phyloP scores from a whole-genome alignment of 2,797 vertebrate species.

The Buphagus erythrorhynchus region DNA sequence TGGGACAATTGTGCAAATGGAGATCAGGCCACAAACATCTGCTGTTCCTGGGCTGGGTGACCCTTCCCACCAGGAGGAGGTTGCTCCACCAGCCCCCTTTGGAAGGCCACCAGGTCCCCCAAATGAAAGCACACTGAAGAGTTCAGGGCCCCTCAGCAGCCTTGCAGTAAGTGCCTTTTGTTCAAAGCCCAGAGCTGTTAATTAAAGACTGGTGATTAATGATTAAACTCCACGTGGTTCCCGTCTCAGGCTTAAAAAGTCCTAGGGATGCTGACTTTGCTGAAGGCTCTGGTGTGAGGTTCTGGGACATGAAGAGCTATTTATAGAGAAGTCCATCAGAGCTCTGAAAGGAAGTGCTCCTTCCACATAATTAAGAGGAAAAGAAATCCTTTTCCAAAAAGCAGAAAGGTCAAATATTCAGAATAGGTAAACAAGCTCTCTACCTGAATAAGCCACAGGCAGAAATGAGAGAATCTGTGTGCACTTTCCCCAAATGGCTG shows the following conservation, averaged over 20 bases:
- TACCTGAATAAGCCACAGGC: neutral
- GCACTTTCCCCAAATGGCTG: neutral
- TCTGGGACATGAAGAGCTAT: constrained; percentile 71
- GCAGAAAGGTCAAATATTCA: constrained; percentile 57
- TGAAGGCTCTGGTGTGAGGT: constrained; percentile 66
- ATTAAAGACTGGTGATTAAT: constrained; percentile 99
- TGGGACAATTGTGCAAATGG: neutral
- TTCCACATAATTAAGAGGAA: constrained; percentile 30
- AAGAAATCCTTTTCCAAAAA: constrained; percentile 22
- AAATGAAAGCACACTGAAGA: constrained; percentile 65
- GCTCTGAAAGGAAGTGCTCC: constrained; percentile 22
- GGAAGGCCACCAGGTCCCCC: constrained; percentile 55
- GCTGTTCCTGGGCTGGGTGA: constrained; percentile 25
- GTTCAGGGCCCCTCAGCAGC: constrained; percentile 75
- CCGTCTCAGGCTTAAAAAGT: constrained; percentile 75
- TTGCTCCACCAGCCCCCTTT: constrained; percentile 56
- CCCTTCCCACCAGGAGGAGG: constrained; percentile 26
- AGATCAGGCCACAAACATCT: constrained; percentile 66
- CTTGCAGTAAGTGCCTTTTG: constrained; percentile 78
- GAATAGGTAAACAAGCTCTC: constrained; percentile 40
- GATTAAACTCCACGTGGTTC: constrained; percentile 79
- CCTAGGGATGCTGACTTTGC: constrained; percentile 83
- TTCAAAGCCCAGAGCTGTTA: constrained; percentile 97
- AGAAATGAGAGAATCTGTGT: neutral
- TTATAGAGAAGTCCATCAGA: constrained; percentile 72